Evolutionary conservation across 2,797 vertebrate genomes (phyloP).

Genomic region (Pantherophis vulpinus): DNA sequence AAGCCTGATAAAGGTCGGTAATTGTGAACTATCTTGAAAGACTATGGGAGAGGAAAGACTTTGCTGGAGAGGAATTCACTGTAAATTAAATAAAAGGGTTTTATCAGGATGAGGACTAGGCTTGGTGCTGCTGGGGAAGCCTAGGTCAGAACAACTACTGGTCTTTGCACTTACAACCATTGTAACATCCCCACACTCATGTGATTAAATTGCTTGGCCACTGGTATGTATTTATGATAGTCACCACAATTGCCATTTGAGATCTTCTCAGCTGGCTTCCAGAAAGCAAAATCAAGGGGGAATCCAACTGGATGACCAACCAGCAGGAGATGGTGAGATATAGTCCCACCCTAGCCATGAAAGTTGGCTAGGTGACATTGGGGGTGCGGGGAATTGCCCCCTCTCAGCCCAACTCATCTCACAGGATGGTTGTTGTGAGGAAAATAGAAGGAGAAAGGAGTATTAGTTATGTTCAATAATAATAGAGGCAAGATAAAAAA

Average conservation of each 20-base stretch:
- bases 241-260: not conserved
- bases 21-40: no score
- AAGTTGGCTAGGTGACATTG: not conserved
- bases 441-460: no score
- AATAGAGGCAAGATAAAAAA: conserved; percentile 63
- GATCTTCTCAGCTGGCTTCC: not conserved
- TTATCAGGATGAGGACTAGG: no score
- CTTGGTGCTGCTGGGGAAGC: no score
- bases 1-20: no score
- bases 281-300: not conserved
- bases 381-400: not conserved
- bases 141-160: not conserved
- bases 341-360: not conserved
- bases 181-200: not conserved
- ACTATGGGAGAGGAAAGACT: no score
- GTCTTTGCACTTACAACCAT: not conserved
- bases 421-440: no score
- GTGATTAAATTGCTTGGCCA: not conserved
- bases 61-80: no score
- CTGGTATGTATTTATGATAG: not conserved
- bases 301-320: not conserved
- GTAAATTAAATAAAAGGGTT: no score
- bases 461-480: not conserved
- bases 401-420: not conserved
- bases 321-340: not conserved